Conservation (phyloP, 2,888 invertebrate genomes). For the Hydropsyche betteni region DNA sequence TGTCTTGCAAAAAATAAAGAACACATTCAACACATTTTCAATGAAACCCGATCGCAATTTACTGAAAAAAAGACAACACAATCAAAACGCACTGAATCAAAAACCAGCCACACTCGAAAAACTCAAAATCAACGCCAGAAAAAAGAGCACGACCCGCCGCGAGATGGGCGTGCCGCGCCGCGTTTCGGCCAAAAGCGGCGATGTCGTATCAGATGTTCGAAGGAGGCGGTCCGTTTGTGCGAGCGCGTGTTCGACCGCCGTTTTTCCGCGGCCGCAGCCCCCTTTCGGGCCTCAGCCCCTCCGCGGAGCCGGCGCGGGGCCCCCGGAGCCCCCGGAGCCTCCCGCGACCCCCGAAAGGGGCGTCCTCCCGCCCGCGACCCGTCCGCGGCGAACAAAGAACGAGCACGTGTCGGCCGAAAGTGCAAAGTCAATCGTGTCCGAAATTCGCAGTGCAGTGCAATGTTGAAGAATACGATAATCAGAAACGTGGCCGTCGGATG, state of each 20-base stretch:
- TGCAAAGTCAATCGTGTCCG: background rate
- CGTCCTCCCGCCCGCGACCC: background rate
- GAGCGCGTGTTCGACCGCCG: background rate
- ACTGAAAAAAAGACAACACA: no score
- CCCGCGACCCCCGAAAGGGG: background rate
- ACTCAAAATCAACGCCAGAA: no score
- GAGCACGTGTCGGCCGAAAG: conserved; percentile 10
- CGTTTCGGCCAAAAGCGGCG: conserved; percentile 15
- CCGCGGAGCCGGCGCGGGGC: background rate
- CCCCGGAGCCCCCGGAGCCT: background rate
- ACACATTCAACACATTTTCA: no score
- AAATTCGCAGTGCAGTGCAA: no score
- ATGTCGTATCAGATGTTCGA: conserved; percentile 27
- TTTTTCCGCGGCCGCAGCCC: background rate
- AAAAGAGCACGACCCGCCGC: background rate
- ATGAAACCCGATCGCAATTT: no score
- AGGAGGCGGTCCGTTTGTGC: background rate
- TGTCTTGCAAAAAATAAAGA: no score
- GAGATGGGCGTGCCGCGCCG: background rate
- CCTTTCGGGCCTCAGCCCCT: background rate
- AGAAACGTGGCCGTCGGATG: background rate
- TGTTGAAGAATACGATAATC: background rate
- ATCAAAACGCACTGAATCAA: no score
- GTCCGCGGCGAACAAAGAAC: conserved; percentile 3
- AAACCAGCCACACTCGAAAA: no score